Base-by-base conservation (phyloP, 2,797 vertebrate species). In the Salmo trutta region DNA sequence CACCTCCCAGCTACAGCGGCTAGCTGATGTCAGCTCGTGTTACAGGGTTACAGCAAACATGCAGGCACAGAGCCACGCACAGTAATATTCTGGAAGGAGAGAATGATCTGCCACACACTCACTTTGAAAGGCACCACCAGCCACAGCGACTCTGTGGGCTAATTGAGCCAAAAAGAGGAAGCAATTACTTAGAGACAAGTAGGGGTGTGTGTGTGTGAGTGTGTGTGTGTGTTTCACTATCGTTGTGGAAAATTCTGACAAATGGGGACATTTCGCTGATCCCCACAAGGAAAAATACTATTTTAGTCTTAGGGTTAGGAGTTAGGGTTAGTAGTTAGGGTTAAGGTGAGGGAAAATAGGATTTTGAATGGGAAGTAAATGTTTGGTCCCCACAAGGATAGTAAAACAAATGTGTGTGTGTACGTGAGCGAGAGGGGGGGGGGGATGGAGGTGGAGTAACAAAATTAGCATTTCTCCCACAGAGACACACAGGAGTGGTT, bases 11-110 rank as follows among this genome's bases (percentile, higher is more conserved):
- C n/a, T 10, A 64, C n/a, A 12, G 12, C 21, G 27, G 27, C 27
- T 65, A 29, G 24, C 64, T 29, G 64, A 66, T 66, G 64, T 29
- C 65, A 67, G 24, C 65, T 31, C 14, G 14, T 2, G 65, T 31
- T 16, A 15, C 65, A 67, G 56, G 56, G n/a, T 62, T 62, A 41
- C 67, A 31, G 41, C 36, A 71, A 19, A 10, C 19, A 73, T 56
- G 33, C 56, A 29, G 52, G 71, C 68, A 65, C 36, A 75, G 5
- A 77, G 14, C 68, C 62, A 76, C 53, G 54, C 36, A 79, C 31
- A 29, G 62, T 21, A 51, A 71, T 71, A 67, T 54, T 53, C 68
- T 19, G 19, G 68, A 47, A 71, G 8, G 41, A 8, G 33, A 52
- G 14, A 71, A 36, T 10, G 1, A 67, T 67, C 65, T 5, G 65